phyloP scores from a whole-genome alignment of 2,113 vertebrate genomes.

The Callopanchax toddi region DNA sequence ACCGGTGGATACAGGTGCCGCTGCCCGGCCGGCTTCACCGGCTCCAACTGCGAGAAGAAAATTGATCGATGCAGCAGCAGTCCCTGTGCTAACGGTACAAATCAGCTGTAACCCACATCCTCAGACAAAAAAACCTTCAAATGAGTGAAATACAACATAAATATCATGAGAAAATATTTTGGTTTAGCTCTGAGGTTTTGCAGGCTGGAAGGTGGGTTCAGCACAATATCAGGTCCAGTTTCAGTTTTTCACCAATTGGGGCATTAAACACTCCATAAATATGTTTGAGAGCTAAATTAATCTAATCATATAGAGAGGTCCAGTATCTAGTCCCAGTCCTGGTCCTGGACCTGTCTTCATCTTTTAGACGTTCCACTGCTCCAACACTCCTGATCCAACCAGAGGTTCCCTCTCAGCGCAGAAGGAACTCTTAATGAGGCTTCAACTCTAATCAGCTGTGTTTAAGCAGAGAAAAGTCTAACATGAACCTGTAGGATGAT shows the following conservation, averaged over 20 bases:
- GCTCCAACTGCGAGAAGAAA: constrained; percentile 93
- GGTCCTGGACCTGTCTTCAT: neutral
- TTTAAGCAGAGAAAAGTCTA: too few species aligned
- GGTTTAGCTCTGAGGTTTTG: neutral
- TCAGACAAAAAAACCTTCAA: neutral
- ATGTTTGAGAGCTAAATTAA: too few species aligned
- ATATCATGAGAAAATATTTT: too few species aligned
- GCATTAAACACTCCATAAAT: too few species aligned
- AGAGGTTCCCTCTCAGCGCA: neutral
- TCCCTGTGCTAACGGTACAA: constrained; percentile 85
- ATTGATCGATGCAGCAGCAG: constrained; percentile 85
- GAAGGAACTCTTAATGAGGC: too few species aligned
- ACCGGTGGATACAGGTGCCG: constrained; percentile 83
- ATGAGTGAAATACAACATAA: too few species aligned
- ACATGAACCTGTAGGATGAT: neutral
- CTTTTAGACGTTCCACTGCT: neutral
- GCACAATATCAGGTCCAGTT: neutral
- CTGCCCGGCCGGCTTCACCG: constrained; percentile 82
- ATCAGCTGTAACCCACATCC: neutral
- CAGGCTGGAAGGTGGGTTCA: neutral
- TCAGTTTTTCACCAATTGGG: neutral
- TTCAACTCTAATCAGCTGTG: neutral
- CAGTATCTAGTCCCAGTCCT: neutral
- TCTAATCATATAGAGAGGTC: too few species aligned
- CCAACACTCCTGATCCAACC: neutral